phyloP scores from a whole-genome alignment of 2,797 vertebrate species.

The Clarias pachynema region DNA sequence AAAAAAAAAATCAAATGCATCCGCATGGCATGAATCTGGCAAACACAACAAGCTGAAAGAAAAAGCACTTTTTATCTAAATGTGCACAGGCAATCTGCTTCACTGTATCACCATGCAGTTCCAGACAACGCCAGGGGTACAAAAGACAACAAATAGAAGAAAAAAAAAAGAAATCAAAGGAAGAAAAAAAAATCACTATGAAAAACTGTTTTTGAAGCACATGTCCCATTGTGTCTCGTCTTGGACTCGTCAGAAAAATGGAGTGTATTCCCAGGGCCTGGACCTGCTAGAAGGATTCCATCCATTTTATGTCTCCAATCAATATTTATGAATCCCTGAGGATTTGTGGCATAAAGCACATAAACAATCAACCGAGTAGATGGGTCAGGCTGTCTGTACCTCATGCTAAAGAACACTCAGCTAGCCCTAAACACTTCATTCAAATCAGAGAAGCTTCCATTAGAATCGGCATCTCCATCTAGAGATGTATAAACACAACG shows the following conservation, averaged over 20 bases:
- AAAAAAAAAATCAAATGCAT: constrained; percentile 28
- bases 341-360: constrained; percentile 90
- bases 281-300: constrained; percentile 93
- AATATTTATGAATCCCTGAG: constrained; percentile 99
- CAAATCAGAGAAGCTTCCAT: constrained; percentile 49
- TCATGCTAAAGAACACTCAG: constrained; percentile 51
- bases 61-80: neutral
- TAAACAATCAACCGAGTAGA: constrained; percentile 86
- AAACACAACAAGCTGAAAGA: constrained; percentile 12
- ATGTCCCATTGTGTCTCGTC: constrained; percentile 88
- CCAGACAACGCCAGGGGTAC: constrained; percentile 29
- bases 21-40: constrained; percentile 26
- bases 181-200: constrained; percentile 71
- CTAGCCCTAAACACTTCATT: constrained; percentile 54
- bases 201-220: constrained; percentile 81
- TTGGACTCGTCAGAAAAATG: constrained; percentile 85
- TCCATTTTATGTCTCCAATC: constrained; percentile 95
- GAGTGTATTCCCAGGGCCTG: constrained; percentile 90
- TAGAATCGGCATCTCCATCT: constrained; percentile 45
- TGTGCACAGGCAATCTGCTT: neutral
- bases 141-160: constrained; percentile 64
- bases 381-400: constrained; percentile 49
- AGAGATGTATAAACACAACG: constrained; percentile 45
- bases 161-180: constrained; percentile 51
- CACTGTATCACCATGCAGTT: neutral